These are phyloP conservation scores for Lasioglossum morio DNA, from an alignment of 2,888 invertebrate species.

Conservation along the genomic window DNA sequence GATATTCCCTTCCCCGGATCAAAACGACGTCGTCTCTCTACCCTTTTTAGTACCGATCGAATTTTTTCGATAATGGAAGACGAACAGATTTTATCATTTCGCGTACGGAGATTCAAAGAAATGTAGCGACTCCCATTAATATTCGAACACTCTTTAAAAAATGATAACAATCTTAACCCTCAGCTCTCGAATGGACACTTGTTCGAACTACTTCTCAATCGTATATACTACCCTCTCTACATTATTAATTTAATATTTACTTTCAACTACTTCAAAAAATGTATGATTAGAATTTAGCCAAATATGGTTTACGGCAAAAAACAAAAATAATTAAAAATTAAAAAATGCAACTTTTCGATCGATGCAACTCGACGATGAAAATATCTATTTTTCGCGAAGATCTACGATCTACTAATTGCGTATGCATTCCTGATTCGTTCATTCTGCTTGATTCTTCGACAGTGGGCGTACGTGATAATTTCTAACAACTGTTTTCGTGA, in stretches of 20 bases:
- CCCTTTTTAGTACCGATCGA: neutral
- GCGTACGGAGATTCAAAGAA: neutral
- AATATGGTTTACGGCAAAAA: too few species aligned
- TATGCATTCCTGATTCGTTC: neutral
- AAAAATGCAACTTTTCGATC: too few species aligned
- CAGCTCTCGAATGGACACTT: too few species aligned
- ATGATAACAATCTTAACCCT: too few species aligned
- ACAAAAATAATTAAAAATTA: rapidly evolving
- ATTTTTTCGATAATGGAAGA: neutral
- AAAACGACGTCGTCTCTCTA: neutral
- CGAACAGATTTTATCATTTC: neutral
- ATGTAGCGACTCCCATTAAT: too few species aligned
- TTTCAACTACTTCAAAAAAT: too few species aligned
- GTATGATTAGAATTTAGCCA: too few species aligned
- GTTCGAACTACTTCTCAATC: too few species aligned
- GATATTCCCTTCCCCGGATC: neutral
- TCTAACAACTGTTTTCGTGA: neutral
- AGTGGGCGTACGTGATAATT: neutral
- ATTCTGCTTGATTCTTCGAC: neutral
- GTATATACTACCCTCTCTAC: too few species aligned
- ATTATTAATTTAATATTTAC: too few species aligned
- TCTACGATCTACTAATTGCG: too few species aligned
- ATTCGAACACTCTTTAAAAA: too few species aligned
- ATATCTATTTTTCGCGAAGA: neutral
- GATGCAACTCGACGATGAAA: neutral